Conservation (phyloP, 2,797 vertebrate genomes). For the Morus bassanus region DNA sequence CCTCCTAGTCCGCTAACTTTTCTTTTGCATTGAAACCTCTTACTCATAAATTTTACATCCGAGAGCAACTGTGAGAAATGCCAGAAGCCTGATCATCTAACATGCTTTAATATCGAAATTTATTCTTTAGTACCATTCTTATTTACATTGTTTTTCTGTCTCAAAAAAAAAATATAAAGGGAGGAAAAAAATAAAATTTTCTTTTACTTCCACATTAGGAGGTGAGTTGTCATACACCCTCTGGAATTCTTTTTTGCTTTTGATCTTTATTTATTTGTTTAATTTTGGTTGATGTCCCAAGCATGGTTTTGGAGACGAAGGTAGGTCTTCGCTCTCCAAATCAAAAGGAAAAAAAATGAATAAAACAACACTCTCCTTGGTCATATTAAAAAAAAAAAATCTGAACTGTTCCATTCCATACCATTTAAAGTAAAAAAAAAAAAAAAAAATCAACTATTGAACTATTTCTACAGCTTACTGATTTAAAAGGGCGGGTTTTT, state of each 20-base stretch:
- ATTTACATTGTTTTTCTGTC: constrained; percentile 70
- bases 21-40: constrained; percentile 23
- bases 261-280: constrained; percentile 62
- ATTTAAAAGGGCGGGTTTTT: constrained; percentile 47
- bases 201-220: constrained; percentile 72
- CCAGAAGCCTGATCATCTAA: constrained; percentile 52
- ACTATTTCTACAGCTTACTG: constrained; percentile 35
- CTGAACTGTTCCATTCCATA: constrained; percentile 65
- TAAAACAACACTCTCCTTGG: constrained; percentile 13
- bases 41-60: constrained; percentile 45
- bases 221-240: constrained; percentile 74
- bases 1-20: constrained; percentile 19
- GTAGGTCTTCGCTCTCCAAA: constrained; percentile 47
- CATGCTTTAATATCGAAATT: constrained; percentile 20
- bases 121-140: constrained; percentile 53
- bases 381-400: background rate
- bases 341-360: background rate
- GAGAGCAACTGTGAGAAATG: constrained; percentile 19
- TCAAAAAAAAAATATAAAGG: constrained; percentile 16
- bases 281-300: constrained; percentile 58
- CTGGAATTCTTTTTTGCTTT: constrained; percentile 64
- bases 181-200: constrained; percentile 53
- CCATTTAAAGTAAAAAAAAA: constrained; percentile 23
- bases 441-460: background rate
- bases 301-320: constrained; percentile 63